Percentiles rank a stretch among this genome's conserved stretches.
Conservation (phyloP, 1,140 invertebrate species). For the Araneus ventricosus region DNA sequence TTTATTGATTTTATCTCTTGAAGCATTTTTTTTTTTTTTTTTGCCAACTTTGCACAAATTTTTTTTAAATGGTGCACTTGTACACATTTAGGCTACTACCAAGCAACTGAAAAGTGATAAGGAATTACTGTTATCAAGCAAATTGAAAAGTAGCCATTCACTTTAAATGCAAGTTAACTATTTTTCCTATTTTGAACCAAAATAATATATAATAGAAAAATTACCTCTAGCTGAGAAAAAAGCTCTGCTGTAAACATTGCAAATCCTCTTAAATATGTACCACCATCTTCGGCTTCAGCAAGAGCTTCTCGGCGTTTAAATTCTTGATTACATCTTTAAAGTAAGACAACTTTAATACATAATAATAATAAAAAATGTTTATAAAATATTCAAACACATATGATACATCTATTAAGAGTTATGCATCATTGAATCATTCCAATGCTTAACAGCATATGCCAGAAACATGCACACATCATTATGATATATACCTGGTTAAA, state of each 20-base stretch:
- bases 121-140: too few species aligned
- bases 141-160: too few species aligned
- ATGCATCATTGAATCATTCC: not conserved
- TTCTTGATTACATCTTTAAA: conserved; percentile 74
- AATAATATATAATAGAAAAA: not conserved
- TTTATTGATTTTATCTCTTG: too few species aligned
- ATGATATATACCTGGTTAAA: conserved; percentile 78
- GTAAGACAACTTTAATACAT: not conserved
- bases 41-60: too few species aligned
- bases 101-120: too few species aligned
- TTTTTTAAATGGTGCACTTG: too few species aligned
- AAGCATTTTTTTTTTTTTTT: too few species aligned
- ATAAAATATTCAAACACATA: not conserved
- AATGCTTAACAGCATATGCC: not conserved
- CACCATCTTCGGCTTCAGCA: conserved; percentile 69
- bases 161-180: too few species aligned
- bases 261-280: conserved; percentile 76
- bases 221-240: conserved; percentile 76
- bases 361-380: not conserved
- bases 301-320: conserved; percentile 71
- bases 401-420: not conserved
- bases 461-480: not conserved
- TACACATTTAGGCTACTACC: too few species aligned
- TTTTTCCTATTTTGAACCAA: not conserved
- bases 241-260: conserved; percentile 77